phyloP scores from a whole-genome alignment of 2,113 vertebrate species.

The Marmota monax region DNA sequence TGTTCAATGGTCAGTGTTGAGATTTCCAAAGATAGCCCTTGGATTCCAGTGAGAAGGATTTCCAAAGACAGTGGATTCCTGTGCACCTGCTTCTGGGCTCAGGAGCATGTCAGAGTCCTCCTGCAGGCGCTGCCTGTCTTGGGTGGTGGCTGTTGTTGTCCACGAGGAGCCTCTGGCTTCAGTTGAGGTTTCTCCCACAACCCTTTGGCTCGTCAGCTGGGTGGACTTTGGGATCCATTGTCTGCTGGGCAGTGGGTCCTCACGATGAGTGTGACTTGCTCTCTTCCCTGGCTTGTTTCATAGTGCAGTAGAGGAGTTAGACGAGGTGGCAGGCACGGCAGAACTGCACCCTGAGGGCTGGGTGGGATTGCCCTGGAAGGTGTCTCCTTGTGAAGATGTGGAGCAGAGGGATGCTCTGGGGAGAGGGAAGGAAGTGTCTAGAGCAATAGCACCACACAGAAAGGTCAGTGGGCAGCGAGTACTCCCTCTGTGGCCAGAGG shows the following conservation, averaged over 20 bases:
- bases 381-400: not conserved
- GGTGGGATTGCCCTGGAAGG: fast-evolving
- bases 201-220: fast-evolving
- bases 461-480: not conserved
- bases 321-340: fast-evolving
- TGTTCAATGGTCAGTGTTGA: fast-evolving
- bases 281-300: not conserved
- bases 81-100: not conserved
- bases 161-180: not conserved
- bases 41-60: not conserved
- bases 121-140: fast-evolving
- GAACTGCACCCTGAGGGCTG: fast-evolving
- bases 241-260: not conserved
- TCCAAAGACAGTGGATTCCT: not conserved
- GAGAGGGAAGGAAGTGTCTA: fast-evolving
- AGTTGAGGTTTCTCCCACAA: not conserved
- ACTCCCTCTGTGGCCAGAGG: not conserved
- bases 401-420: not conserved
- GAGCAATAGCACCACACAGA: fast-evolving
- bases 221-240: not conserved
- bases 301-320: fast-evolving
- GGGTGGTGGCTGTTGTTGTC: fast-evolving
- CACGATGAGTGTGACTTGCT: fast-evolving
- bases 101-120: fast-evolving
- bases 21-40: not conserved